Conservation (phyloP, 2,113 vertebrate species). For the Oostethus manadensis region DNA sequence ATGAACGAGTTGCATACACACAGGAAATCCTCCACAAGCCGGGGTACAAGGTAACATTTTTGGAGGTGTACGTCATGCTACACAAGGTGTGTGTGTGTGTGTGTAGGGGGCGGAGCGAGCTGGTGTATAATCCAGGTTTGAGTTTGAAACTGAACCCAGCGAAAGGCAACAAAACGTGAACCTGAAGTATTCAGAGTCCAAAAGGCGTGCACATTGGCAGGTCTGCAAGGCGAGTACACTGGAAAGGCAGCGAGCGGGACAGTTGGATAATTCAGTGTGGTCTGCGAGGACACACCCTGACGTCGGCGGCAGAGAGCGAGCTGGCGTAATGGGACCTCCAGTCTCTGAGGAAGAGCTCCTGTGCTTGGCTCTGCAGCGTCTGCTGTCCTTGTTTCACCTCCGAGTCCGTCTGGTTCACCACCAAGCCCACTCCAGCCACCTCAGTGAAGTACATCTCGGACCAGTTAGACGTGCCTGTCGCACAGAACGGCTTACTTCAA, state of each 20-base stretch:
- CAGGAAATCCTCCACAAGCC: no score
- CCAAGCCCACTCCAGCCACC: slow-evolving; percentile 73
- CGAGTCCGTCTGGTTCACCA: slow-evolving; percentile 74
- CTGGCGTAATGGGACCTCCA: slow-evolving; percentile 65
- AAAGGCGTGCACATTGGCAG: no score
- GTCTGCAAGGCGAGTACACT: not conserved
- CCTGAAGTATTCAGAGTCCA: no score
- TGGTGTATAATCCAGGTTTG: no score
- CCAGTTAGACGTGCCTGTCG: slow-evolving; percentile 81
- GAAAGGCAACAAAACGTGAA: no score
- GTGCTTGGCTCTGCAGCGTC: slow-evolving; percentile 65
- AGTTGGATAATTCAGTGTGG: not conserved
- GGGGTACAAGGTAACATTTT: no score
- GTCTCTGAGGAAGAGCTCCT: slow-evolving; percentile 74
- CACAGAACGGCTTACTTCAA: not conserved
- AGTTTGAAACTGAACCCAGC: no score
- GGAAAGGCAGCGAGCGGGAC: not conserved
- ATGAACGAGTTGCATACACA: no score
- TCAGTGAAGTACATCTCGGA: slow-evolving; percentile 75
- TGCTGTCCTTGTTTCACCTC: slow-evolving; percentile 28
- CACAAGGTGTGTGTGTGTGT: no score
- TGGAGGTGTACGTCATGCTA: no score
- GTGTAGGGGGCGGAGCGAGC: no score
- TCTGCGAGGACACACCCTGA: slow-evolving; percentile 45
- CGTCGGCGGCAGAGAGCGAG: slow-evolving; percentile 26